phyloP scores from a whole-genome alignment of 2,797 vertebrate genomes.

The Typhlichthys subterraneus region DNA sequence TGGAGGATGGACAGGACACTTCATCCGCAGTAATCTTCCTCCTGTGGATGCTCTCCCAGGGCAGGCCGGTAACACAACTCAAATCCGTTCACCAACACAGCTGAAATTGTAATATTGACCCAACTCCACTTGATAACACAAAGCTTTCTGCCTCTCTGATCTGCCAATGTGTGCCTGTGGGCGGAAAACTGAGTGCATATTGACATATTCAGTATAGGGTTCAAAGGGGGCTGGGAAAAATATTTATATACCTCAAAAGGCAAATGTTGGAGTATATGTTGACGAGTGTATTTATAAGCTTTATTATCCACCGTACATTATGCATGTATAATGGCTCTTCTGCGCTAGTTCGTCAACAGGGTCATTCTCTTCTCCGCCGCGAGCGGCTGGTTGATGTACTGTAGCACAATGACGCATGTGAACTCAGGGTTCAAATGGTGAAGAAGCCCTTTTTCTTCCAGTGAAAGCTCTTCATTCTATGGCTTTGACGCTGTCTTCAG shows the following conservation, averaged over 20 bases:
- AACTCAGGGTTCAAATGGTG: neutral
- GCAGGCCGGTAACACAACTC: slow-evolving; percentile 46
- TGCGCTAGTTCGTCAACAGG: neutral
- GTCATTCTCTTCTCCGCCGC: neutral
- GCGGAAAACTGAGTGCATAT: slow-evolving; percentile 61
- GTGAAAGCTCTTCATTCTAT: neutral
- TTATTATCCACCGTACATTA: neutral
- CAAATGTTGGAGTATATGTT: slow-evolving; percentile 42
- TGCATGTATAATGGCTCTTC: neutral
- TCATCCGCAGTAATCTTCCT: slow-evolving; percentile 49
- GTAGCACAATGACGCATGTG: neutral
- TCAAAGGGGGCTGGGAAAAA: slow-evolving; percentile 50
- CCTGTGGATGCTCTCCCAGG: slow-evolving; percentile 41
- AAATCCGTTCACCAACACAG: slow-evolving; percentile 54
- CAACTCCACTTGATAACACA: slow-evolving; percentile 61
- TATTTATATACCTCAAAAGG: slow-evolving; percentile 58
- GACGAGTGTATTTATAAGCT: slow-evolving; percentile 35
- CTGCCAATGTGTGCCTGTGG: slow-evolving; percentile 39
- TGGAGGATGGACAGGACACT: slow-evolving; percentile 42
- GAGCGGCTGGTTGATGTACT: neutral
- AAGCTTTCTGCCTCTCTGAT: slow-evolving; percentile 62
- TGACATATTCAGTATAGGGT: slow-evolving; percentile 60
- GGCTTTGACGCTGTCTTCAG: neutral
- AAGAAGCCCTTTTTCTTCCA: neutral
- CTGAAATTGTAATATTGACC: slow-evolving; percentile 68